Evolutionary conservation across 2,888 invertebrate genomes (phyloP), one percentile per base, ranked within the genome.

Genomic region (Leucophenga montana): DNA sequence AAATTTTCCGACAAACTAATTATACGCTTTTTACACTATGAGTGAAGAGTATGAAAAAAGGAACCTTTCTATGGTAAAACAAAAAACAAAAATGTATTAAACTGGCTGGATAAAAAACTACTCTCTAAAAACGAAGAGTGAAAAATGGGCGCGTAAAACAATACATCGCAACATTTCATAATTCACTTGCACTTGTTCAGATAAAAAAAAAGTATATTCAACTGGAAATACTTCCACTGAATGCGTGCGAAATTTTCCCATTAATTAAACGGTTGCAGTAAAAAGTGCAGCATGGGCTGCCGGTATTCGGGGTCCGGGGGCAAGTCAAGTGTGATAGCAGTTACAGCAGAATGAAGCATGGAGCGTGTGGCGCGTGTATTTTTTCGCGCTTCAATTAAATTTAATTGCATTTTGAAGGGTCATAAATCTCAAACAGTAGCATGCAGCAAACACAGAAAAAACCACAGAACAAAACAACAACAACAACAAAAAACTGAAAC

Each of bases 391-490:
- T 80, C 84, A 84, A 85, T 85, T 86, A 79, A 86, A 85, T 85
- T 86, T 84, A 86, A 86, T 84, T 80, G 84, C 79, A 77, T 84
- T 85, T 80, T 83, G 81, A 85, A 84, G 80, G 80, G 80, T 77
- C 79, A 86, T 86, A 85, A 85, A 85, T 85, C 79, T 78, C 74
- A 71, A 74, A 75, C 82, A 79, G 78, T 70, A 69, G 72, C 75
- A 73, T 67, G 71, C 71, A 68, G 59, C 76, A 77, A 48, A 69
- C 20, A 33, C n/a, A 33, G n/a, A n/a, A 22, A 56, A 11, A 56
- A 13, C 59, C 6, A 48, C 16, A 61, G 18, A 61, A 61, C 39
- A 44, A 27, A 11, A 27, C 4, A 61, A 39, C 5, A 16, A 18
- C 5, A 46, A 46, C 4, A 46, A 57, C 27, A 57, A 22, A 27